Evolutionary conservation across 2,888 invertebrate species (phyloP), one percentile per base, ranked within the genome.

Genomic region (Coelopa pilipes): DNA sequence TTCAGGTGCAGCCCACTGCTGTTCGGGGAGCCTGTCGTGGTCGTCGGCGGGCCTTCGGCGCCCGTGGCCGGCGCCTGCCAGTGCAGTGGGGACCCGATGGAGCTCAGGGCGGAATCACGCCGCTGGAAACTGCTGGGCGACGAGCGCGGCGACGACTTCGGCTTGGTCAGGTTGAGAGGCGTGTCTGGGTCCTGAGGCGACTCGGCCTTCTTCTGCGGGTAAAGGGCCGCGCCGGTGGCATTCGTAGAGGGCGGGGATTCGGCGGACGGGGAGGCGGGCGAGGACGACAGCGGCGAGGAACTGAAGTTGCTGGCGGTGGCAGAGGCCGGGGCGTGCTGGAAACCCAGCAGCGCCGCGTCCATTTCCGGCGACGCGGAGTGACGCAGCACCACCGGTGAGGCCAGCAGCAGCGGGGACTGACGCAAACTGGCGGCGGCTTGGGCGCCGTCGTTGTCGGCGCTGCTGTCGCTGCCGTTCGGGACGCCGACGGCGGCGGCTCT

Each of bases 151-250:
- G 92, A 91, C 15, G 90, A 89, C 71, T 96, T 93, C 74, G 96
- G 96, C 88, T 96, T 97, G 82, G 93, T 93, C 70, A 97, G 91
- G 88, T 97, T 97, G 60, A 97, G 89, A 1, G 97, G 97, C 1
- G 94, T 92, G 85, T 96, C 96, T 0, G 93, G 92, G 87, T 94
- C 93, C 49, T 89, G 89, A 0, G 87, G 80, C 0, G 88, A 19
- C 11, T 66, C 84, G 1, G 74, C 70, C 34, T 77, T 75, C 50
- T 76, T 71, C 63, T 34, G 34, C 7, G 34, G 7, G 34, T 34
- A 7, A 2, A 34, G 2, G 5, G 45, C 65, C 15, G 55, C 46
- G 53, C 60, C 46, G 15, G 62, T 45, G 50, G 45, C 12, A 86
- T 83, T 12, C 86, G 85, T 60, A 81, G 80, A 69, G 62, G 74